phyloP scores from a whole-genome alignment of 2,113 vertebrate genomes.

The Eubucco bourcierii region DNA sequence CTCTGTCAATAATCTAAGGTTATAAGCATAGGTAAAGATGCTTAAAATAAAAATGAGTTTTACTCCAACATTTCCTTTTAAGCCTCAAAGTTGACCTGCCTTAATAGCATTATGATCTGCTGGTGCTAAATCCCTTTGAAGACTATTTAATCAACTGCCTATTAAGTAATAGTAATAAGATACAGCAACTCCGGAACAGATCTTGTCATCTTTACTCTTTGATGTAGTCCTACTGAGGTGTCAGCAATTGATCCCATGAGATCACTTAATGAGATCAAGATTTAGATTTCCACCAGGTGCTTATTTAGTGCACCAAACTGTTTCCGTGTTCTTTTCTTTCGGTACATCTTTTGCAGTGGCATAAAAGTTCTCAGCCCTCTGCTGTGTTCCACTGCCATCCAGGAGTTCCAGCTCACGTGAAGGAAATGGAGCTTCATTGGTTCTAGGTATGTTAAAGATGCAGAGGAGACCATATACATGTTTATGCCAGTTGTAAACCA shows the following conservation, averaged over 20 bases:
- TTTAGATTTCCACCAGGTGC: background rate
- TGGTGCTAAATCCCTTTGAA: conserved; percentile 31
- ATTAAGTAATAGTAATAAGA: conserved; percentile 2
- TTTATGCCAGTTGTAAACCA: background rate
- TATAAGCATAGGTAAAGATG: background rate
- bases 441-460: background rate
- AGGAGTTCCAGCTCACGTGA: background rate
- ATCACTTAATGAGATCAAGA: background rate
- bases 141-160: conserved; percentile 19
- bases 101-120: background rate
- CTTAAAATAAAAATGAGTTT: background rate
- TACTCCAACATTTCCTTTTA: background rate
- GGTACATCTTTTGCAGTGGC: background rate
- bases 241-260: conserved; percentile 8
- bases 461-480: background rate
- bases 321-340: background rate
- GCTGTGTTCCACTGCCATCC: background rate
- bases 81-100: background rate
- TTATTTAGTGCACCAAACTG: background rate
- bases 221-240: background rate
- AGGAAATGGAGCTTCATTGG: background rate
- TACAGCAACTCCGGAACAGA: background rate
- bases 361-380: background rate
- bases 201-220: conserved; percentile 19
- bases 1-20: conserved; percentile 5